A percentile compares a stretch with the other conserved stretches of the same genome.
These are phyloP conservation scores for Fopius arisanus DNA, from an alignment of 1,140 invertebrate genomes.

Conservation along the genomic window DNA sequence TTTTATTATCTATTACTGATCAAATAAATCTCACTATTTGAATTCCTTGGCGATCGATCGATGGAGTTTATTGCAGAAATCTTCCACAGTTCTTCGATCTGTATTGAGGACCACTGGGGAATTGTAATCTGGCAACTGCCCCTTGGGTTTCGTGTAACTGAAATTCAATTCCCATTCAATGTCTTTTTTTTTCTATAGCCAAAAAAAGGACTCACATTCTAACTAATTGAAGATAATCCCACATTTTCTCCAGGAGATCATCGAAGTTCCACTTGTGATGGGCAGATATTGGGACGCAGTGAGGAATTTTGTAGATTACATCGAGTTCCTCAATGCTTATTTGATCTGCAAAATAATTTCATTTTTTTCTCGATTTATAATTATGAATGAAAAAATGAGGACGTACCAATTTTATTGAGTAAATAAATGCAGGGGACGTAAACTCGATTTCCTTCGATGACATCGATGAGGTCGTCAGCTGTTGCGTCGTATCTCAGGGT, in stretches of 20 bases:
- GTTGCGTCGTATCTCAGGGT: slow-evolving; percentile 94
- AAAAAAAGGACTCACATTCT: slow-evolving; percentile 77
- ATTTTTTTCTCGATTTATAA: too few relatives aligned
- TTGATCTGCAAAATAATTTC: slow-evolving; percentile 83
- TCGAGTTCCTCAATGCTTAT: slow-evolving; percentile 96
- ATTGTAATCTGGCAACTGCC: slow-evolving; percentile 97
- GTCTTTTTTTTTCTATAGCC: too few relatives aligned
- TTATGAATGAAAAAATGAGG: slow-evolving; percentile 35
- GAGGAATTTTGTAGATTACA: slow-evolving; percentile 98
- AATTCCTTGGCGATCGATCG: slow-evolving; percentile 97
- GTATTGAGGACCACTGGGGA: slow-evolving; percentile 94
- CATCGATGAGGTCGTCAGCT: slow-evolving; percentile 97
- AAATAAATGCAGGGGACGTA: slow-evolving; percentile 99
- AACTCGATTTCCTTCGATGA: slow-evolving; percentile 97
- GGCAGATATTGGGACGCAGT: slow-evolving; percentile 98
- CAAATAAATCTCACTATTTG: slow-evolving; percentile 93
- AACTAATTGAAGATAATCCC: slow-evolving; percentile 95
- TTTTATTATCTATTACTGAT: too few relatives aligned
- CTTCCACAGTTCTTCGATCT: slow-evolving; percentile 89
- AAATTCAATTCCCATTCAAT: slow-evolving; percentile 34
- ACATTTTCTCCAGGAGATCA: slow-evolving; percentile 98
- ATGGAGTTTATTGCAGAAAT: slow-evolving; percentile 99
- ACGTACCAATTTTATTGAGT: slow-evolving; percentile 96
- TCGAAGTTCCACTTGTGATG: slow-evolving; percentile 99
- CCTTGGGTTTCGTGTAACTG: slow-evolving; percentile 98